These are phyloP conservation scores for Lepas anatifera DNA, from an alignment of 2,888 invertebrate genomes.

Conservation along the genomic window DNA sequence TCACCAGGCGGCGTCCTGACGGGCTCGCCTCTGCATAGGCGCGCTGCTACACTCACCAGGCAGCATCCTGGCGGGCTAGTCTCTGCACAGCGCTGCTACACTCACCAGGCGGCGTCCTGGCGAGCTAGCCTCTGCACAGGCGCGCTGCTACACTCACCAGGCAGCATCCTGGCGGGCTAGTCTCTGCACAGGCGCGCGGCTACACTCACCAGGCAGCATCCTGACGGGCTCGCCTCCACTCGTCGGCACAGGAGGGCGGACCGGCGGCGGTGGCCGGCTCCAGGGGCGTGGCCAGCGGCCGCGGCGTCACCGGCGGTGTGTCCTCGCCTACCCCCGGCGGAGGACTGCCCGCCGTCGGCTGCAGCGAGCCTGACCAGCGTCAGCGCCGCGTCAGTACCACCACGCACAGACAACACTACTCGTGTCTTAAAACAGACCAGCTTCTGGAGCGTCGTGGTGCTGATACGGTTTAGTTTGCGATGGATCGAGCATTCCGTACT, in stretches of 20 bases:
- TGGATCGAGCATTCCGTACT: too few relatives aligned
- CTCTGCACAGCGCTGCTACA: too few relatives aligned
- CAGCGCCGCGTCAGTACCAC: too few relatives aligned
- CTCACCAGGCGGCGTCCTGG: too few relatives aligned
- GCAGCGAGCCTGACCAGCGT: neutral
- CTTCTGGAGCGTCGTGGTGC: too few relatives aligned
- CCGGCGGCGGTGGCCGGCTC: neutral
- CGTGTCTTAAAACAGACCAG: too few relatives aligned
- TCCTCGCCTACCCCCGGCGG: neutral
- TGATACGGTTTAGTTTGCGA: too few relatives aligned
- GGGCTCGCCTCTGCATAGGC: neutral
- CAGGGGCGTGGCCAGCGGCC: neutral
- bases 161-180: neutral
- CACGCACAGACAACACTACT: too few relatives aligned
- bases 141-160: too few relatives aligned
- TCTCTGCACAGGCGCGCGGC: neutral
- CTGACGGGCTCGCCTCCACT: neutral
- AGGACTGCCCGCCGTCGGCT: neutral
- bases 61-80: too few relatives aligned
- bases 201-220: neutral
- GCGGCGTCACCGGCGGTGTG: neutral
- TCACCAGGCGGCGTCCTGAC: neutral
- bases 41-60: neutral
- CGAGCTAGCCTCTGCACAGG: too few relatives aligned
- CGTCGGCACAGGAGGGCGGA: neutral